phyloP scores from a whole-genome alignment of 2,797 vertebrate genomes.

The Pterois miles region DNA sequence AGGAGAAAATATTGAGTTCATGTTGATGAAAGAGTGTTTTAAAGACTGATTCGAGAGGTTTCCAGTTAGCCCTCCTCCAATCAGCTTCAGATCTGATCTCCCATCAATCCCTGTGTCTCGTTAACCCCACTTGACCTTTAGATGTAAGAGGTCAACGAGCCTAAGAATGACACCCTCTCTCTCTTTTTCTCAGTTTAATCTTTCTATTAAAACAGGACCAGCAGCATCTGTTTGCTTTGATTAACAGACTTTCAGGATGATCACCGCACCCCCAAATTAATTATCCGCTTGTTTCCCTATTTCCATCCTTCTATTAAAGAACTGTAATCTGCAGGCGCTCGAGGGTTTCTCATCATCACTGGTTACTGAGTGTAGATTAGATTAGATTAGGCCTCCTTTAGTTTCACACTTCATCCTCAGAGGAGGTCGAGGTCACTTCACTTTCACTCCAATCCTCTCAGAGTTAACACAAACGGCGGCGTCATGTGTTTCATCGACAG shows the following conservation, averaged over 20 bases:
- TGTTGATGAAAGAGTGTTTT: background rate
- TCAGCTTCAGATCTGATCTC: background rate
- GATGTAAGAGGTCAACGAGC: conserved; percentile 7
- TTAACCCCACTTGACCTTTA: conserved; percentile 33
- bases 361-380: conserved; percentile 44
- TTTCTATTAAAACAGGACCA: conserved; percentile 33
- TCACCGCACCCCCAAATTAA: conserved; percentile 43
- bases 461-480: background rate
- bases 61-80: background rate
- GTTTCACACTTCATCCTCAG: conserved; percentile 21
- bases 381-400: conserved; percentile 47
- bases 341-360: conserved; percentile 40
- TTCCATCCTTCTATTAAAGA: conserved; percentile 18
- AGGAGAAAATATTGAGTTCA: background rate
- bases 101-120: conserved; percentile 4
- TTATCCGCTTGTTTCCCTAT: conserved; percentile 38
- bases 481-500: background rate
- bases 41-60: background rate
- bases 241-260: conserved; percentile 61
- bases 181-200: conserved; percentile 36
- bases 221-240: conserved; percentile 67
- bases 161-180: conserved; percentile 9
- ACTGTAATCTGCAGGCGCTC: conserved; percentile 42
- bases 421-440: background rate
- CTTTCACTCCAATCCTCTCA: conserved; percentile 42